Conservation (phyloP, 2,888 invertebrate species). For the Pelosia muscerda region DNA sequence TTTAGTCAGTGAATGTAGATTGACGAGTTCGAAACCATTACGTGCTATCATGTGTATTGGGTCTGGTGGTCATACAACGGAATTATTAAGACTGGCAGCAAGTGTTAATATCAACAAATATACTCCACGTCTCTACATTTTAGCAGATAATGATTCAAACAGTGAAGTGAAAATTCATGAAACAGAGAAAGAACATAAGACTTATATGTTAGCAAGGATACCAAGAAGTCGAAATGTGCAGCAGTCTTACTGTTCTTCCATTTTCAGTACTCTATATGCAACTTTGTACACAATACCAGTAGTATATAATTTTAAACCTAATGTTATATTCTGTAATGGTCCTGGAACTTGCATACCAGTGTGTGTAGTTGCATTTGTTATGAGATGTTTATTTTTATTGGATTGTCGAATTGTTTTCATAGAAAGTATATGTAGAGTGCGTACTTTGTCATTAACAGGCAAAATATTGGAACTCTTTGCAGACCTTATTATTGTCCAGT, state of each 20-base stretch:
- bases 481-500: conserved; percentile 96
- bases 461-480: conserved; percentile 94
- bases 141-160: conserved; percentile 92
- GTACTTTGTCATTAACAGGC: conserved; percentile 95
- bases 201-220: conserved; percentile 87
- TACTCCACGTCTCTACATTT: conserved; percentile 91
- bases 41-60: conserved; percentile 90
- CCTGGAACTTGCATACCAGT: conserved; percentile 98
- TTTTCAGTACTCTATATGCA: conserved; percentile 92
- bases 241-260: conserved; percentile 93
- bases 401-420: conserved; percentile 94
- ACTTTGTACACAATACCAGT: conserved; percentile 90
- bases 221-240: conserved; percentile 95
- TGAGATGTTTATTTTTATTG: conserved; percentile 89
- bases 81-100: conserved; percentile 92
- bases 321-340: conserved; percentile 96
- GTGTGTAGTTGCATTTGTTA: conserved; percentile 92
- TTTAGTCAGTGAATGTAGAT: conserved; percentile 57
- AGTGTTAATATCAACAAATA: conserved; percentile 89
- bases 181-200: conserved; percentile 71
- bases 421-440: conserved; percentile 98
- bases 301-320: conserved; percentile 90
- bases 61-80: conserved; percentile 98
- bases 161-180: conserved; percentile 90
- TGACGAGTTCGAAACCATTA: conserved; percentile 57